A percentile compares a stretch with the other conserved stretches of the same genome.
These are phyloP conservation scores for Plebejus melissa DNA, from an alignment of 2,888 invertebrate genomes.

Conservation along the genomic window DNA sequence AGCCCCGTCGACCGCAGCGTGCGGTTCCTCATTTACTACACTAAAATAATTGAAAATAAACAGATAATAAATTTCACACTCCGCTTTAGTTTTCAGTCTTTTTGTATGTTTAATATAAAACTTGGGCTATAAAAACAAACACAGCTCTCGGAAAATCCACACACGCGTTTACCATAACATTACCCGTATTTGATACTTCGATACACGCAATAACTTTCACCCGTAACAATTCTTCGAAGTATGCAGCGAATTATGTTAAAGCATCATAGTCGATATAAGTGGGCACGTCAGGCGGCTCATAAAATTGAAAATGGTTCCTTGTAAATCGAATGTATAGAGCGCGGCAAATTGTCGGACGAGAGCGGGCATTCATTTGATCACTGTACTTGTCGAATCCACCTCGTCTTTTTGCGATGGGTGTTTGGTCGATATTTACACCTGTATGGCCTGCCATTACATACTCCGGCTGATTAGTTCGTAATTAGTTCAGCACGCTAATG, in stretches of 20 bases:
- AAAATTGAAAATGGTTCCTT: constrained; percentile 68
- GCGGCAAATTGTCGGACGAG: constrained; percentile 65
- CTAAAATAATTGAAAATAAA: constrained; percentile 40
- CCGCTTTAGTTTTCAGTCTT: not conserved
- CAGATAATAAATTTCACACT: constrained; percentile 35
- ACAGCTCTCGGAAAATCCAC: not conserved
- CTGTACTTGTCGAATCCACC: constrained; percentile 41
- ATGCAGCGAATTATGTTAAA: constrained; percentile 35
- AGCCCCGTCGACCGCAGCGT: constrained; percentile 53
- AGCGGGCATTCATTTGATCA: constrained; percentile 60
- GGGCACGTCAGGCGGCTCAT: constrained; percentile 59
- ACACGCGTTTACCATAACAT: not conserved
- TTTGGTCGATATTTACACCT: constrained; percentile 23
- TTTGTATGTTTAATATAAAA: not conserved
- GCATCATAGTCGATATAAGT: constrained; percentile 52
- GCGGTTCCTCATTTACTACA: constrained; percentile 51
- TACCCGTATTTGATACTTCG: constrained; percentile 20
- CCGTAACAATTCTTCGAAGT: constrained; percentile 42
- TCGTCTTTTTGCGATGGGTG: constrained; percentile 32
- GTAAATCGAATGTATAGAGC: constrained; percentile 65
- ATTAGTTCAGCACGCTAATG: constrained; percentile 15
- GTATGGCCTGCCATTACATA: constrained; percentile 16
- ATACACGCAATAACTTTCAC: constrained; percentile 6
- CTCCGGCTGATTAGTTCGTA: constrained; percentile 14
- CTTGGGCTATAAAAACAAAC: not conserved